Percentiles rank a stretch among this genome's conserved stretches.
Conservation (phyloP, 2,888 invertebrate genomes). For the Agelastica alni region DNA sequence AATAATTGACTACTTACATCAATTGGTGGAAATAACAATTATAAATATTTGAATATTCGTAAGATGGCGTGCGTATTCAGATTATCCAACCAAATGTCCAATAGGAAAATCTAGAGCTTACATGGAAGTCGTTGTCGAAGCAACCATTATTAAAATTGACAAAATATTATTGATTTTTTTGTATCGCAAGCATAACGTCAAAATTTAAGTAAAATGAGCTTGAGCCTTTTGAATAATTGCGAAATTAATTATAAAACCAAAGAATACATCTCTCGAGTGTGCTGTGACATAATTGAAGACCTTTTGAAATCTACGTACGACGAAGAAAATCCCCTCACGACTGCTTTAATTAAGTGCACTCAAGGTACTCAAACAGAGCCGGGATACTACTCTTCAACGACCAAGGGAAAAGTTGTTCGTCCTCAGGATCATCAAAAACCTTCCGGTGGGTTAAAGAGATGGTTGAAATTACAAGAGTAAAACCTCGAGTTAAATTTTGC, state of each 20-base stretch:
- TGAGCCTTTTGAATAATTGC: conserved; percentile 22
- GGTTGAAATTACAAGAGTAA: conserved; percentile 29
- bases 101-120: too few relatives aligned
- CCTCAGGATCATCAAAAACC: background rate
- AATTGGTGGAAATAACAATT: too few relatives aligned
- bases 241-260: conserved; percentile 38
- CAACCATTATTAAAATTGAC: too few relatives aligned
- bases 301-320: conserved; percentile 46
- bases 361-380: conserved; percentile 40
- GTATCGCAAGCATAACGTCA: too few relatives aligned
- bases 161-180: too few relatives aligned
- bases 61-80: too few relatives aligned
- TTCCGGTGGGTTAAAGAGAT: conserved; percentile 18
- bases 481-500: conserved; percentile 4
- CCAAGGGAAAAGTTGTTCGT: background rate
- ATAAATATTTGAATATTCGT: too few relatives aligned
- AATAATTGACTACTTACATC: too few relatives aligned
- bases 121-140: too few relatives aligned
- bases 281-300: conserved; percentile 48
- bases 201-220: conserved; percentile 37
- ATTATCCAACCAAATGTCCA: too few relatives aligned
- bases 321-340: conserved; percentile 46
- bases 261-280: conserved; percentile 44
- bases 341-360: conserved; percentile 39
- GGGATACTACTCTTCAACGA: background rate